These are phyloP conservation scores for Oreochromis mossambicus DNA, from an alignment of 2,797 vertebrate genomes.

Conservation along the genomic window DNA sequence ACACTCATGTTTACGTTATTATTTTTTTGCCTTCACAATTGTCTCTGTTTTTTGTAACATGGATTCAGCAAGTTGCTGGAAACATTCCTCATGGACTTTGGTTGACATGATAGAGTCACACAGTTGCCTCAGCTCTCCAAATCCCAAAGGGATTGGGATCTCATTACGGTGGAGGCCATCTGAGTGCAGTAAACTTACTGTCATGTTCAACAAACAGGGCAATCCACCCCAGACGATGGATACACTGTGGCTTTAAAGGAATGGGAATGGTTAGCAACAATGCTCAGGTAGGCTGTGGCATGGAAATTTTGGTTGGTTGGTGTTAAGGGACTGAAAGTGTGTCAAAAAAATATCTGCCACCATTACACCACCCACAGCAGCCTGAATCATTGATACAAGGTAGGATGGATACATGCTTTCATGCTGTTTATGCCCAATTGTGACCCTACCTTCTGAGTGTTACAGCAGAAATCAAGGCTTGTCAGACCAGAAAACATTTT, in stretches of 20 bases:
- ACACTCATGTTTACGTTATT: neutral
- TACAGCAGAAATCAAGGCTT: neutral
- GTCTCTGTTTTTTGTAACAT: neutral
- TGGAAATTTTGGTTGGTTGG: neutral
- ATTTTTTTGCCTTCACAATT: neutral
- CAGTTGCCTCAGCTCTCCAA: neutral
- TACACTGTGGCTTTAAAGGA: neutral
- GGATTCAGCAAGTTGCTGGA: neutral
- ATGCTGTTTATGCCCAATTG: neutral
- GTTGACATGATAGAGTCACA: neutral
- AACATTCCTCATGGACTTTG: neutral
- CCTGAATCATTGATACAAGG: neutral
- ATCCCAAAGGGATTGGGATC: neutral
- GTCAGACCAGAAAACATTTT: neutral
- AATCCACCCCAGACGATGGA: neutral
- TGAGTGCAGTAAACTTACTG: neutral
- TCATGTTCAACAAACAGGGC: neutral
- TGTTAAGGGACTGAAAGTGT: neutral
- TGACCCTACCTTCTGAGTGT: neutral
- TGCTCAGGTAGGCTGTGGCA: neutral
- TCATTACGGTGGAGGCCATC: neutral
- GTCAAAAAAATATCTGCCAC: neutral
- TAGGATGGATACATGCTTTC: neutral
- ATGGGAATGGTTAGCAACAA: neutral
- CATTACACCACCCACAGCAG: neutral